These are phyloP conservation scores for Palaemon carinicauda DNA, from an alignment of 1,140 invertebrate genomes.

Conservation along the genomic window DNA sequence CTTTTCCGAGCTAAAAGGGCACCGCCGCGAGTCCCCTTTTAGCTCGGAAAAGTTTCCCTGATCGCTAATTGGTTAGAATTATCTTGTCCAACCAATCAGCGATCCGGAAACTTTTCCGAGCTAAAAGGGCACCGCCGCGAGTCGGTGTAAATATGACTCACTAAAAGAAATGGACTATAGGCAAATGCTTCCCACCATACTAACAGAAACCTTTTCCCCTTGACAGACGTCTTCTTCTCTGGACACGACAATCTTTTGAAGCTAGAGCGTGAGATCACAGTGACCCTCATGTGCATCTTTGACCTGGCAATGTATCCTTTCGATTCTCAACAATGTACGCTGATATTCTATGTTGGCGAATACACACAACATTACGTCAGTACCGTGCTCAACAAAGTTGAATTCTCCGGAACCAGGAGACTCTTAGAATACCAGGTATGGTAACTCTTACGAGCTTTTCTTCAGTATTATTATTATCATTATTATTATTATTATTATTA, in stretches of 20 bases:
- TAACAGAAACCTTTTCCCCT: neutral
- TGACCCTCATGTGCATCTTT: conserved; percentile 20
- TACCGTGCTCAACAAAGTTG: neutral
- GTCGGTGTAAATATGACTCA: too few species aligned
- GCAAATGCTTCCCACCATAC: too few species aligned
- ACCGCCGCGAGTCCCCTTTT: too few species aligned
- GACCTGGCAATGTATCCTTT: conserved; percentile 32
- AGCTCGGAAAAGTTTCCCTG: too few species aligned
- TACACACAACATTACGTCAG: conserved; percentile 16
- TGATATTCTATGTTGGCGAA: conserved; percentile 2
- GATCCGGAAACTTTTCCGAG: too few species aligned
- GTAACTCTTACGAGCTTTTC: neutral
- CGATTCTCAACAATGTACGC: conserved; percentile 5
- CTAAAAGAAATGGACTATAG: too few species aligned
- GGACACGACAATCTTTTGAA: conserved; percentile 5
- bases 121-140: too few species aligned
- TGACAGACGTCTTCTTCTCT: conserved; percentile 13
- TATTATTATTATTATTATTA: too few species aligned
- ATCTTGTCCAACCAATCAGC: too few species aligned
- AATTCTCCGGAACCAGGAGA: conserved; percentile 1
- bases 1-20: too few species aligned
- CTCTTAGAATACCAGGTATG: conserved; percentile 24
- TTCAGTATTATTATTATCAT: too few species aligned
- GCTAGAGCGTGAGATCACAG: conserved; percentile 14
- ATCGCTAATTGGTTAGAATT: too few species aligned